Evolutionary conservation across 1,140 invertebrate species (phyloP), one percentile per base, ranked within the genome.

Genomic region (Anastatus disparis): DNA sequence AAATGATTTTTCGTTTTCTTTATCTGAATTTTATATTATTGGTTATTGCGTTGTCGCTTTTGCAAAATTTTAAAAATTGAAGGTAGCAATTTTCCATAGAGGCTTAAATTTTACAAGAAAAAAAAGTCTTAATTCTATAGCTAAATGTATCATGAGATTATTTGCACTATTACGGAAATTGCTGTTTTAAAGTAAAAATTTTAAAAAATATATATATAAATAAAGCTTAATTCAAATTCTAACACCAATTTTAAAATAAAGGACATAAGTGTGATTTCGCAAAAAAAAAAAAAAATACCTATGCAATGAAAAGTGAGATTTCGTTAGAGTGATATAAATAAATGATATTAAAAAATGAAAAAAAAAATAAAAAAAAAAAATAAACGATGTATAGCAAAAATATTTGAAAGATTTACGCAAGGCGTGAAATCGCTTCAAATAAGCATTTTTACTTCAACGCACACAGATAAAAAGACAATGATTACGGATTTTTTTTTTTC

Each of bases 21-120:
- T 46, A 63, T 58, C 59, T 20, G 27, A 71, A 72, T 26, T 53
- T 62, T 65, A n/a, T 50, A 67, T 66, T 24, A 65, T 71, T 52
- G 27, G 63, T 67, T 66, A 69, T 12, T 72, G 38, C 50, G 48
- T 62, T 72, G 31, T 0, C 7, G 17, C 2, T 20, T 44, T 22
- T 7, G 29, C 9, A n/a, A 20, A 56, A 55, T 35, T 53, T 63
- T 48, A 22, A 40, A 7, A 22, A 42, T 17, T n/a, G n/a, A n/a
- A 8, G 15, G 13, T 27, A 35, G n/a, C 42, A 31, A 48, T 50
- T 62, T 62, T 62, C 13, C n/a, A 61, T 46, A 22, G 40, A 44
- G 15, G 24, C 27, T 9, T 17, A 20, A 56, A 7, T 56, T 38
- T n/a, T n/a, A n/a, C n/a, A n/a, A n/a, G n/a, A n/a, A n/a, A n/a